Evolutionary conservation across 2,888 invertebrate species (phyloP).

Genomic region (Blomia tropicalis): DNA sequence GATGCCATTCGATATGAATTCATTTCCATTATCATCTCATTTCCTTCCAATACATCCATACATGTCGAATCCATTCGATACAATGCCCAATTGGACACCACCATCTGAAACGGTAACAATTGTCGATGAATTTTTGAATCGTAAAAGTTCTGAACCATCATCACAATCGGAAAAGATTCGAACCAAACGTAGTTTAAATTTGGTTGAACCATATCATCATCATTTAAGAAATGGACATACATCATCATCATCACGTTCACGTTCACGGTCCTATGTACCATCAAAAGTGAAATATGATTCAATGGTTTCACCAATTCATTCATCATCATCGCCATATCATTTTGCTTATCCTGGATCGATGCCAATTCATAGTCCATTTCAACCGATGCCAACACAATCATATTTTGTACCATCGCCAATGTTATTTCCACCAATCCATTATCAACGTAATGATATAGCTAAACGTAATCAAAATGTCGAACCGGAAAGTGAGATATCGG

Average conservation of each 20-base stretch:
- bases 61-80: no score
- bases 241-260: neutral
- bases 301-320: neutral
- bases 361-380: neutral
- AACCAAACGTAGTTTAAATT: neutral
- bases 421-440: neutral
- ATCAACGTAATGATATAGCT: neutral
- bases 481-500: neutral
- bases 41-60: neutral
- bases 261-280: neutral
- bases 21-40: neutral
- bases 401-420: neutral
- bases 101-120: no score
- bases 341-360: neutral
- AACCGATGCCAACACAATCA: neutral
- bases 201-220: conserved; percentile 1
- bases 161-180: neutral
- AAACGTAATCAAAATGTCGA: neutral
- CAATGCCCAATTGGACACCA: neutral
- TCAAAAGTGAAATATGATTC: neutral
- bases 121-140: no score
- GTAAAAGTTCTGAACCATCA: no score
- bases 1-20: neutral
- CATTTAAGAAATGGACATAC: neutral
- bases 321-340: neutral